phyloP scores from a whole-genome alignment of 2,797 vertebrate genomes.

The Phalanger gymnotis region DNA sequence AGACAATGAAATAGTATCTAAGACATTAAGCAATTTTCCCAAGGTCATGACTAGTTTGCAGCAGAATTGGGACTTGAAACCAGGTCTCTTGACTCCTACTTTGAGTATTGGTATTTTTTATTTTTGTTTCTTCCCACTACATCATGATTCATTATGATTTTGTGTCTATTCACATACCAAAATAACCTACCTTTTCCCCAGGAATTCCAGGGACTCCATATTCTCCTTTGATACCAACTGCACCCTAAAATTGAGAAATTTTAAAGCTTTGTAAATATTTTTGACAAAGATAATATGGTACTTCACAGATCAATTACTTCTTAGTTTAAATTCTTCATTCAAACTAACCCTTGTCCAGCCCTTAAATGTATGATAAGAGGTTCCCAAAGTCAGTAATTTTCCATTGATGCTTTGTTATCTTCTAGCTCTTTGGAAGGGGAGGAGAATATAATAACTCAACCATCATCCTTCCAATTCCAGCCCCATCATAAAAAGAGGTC shows the following conservation, averaged over 20 bases:
- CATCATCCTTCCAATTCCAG: neutral
- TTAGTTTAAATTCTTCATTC: neutral
- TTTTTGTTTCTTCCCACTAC: neutral
- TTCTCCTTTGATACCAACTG: constrained; percentile 80
- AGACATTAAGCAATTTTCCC: neutral
- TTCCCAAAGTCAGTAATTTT: neutral
- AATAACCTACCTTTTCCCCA: constrained; percentile 81
- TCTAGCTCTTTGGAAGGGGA: neutral
- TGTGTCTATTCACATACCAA: constrained; percentile 10
- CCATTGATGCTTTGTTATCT: neutral
- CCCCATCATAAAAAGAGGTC: neutral
- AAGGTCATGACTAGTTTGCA: neutral
- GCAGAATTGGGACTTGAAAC: neutral
- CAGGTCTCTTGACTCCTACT: neutral
- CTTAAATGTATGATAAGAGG: neutral
- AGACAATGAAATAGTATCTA: neutral
- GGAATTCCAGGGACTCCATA: constrained; percentile 76
- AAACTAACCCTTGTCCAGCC: neutral
- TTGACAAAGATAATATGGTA: constrained; percentile 19
- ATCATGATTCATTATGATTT: neutral
- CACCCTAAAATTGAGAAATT: constrained; percentile 75
- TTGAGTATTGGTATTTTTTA: neutral
- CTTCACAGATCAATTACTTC: constrained; percentile 15
- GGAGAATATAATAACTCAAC: neutral
- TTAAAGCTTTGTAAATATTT: constrained; percentile 34